phyloP scores from a whole-genome alignment of 2,797 vertebrate genomes.

The Tachyglossus aculeatus region DNA sequence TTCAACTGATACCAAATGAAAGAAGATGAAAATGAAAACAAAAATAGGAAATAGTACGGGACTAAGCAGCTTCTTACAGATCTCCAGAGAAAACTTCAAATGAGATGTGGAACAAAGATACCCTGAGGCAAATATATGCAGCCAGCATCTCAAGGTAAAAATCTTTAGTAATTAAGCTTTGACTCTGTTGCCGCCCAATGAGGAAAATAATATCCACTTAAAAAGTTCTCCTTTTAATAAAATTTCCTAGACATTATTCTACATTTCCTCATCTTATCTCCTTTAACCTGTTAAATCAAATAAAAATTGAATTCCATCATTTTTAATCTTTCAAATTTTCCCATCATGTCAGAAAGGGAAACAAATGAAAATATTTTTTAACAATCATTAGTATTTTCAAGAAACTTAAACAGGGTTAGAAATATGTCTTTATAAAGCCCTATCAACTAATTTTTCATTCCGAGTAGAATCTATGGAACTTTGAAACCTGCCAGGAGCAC shows the following conservation, averaged over 20 bases:
- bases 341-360: too few relatives aligned
- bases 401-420: conserved; percentile 4
- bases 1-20: neutral
- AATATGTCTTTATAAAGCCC: neutral
- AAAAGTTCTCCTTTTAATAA: too few relatives aligned
- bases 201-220: conserved; percentile 1
- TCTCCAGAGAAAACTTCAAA: neutral
- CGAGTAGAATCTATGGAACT: too few relatives aligned
- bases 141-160: conserved; percentile 7
- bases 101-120: neutral
- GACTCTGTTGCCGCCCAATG: conserved; percentile 10
- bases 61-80: too few relatives aligned
- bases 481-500: too few relatives aligned
- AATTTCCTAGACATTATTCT: too few relatives aligned
- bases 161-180: conserved; percentile 43
- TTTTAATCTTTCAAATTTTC: too few relatives aligned
- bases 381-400: conserved; percentile 6
- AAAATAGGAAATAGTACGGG: neutral
- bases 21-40: neutral
- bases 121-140: neutral
- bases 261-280: too few relatives aligned
- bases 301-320: too few relatives aligned
- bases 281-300: too few relatives aligned
- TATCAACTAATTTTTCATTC: neutral
- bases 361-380: conserved; percentile 4